phyloP scores from a whole-genome alignment of 2,113 vertebrate species.

The Mustela lutreola region DNA sequence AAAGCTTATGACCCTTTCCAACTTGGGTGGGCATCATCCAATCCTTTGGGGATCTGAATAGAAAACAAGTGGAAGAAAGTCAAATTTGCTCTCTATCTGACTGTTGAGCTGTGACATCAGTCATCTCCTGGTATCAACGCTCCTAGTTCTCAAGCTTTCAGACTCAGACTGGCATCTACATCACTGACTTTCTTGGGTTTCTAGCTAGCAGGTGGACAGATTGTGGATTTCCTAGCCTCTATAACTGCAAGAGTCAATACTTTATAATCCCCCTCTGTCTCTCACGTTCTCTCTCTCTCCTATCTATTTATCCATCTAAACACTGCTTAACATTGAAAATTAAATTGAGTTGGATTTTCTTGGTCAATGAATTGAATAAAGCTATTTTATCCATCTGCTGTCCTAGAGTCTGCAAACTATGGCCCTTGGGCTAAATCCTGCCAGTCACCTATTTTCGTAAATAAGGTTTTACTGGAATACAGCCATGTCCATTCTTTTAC shows the following conservation, averaged over 20 bases:
- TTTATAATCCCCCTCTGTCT: background rate
- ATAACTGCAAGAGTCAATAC: background rate
- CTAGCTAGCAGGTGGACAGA: background rate
- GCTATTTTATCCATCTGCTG: constrained; percentile 83
- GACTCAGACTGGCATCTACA: background rate
- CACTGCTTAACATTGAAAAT: constrained; percentile 73
- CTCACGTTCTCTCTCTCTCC: background rate
- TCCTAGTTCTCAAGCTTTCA: background rate
- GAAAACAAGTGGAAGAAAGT: background rate
- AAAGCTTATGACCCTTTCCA: background rate
- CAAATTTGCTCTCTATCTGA: background rate
- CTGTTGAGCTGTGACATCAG: background rate
- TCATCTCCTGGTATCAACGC: background rate
- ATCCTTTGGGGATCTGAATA: background rate
- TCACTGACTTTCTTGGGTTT: background rate
- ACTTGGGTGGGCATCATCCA: background rate
- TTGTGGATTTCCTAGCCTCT: background rate
- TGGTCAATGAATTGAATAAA: constrained; percentile 83
- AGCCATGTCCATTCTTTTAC: background rate
- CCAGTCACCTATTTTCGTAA: constrained; percentile 28
- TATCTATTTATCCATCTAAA: background rate
- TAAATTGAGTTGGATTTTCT: constrained; percentile 84
- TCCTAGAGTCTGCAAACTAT: background rate
- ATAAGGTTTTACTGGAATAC: constrained; percentile 40
- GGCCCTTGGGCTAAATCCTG: background rate